Conservation (phyloP, 1,140 invertebrate species). For the Monochamus saltuarius region DNA sequence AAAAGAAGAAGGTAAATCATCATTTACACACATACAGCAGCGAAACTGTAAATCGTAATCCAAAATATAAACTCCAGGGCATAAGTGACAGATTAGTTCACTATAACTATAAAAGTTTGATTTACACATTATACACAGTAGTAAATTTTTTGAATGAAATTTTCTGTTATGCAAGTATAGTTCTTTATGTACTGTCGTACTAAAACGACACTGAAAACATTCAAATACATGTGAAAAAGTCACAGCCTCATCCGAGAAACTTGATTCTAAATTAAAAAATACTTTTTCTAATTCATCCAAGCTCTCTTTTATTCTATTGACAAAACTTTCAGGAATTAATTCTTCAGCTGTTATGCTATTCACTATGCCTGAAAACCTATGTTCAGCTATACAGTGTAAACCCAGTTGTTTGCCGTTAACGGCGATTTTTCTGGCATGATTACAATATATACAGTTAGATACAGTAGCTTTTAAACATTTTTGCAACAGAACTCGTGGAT, state of each 20-base stretch:
- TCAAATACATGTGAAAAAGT: constrained; percentile 69
- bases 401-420: constrained; percentile 78
- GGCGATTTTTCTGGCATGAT: constrained; percentile 77
- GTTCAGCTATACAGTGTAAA: constrained; percentile 74
- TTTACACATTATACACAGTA: constrained; percentile 83
- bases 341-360: constrained; percentile 73
- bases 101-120: constrained; percentile 82
- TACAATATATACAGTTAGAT: constrained; percentile 75
- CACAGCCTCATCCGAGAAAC: constrained; percentile 49
- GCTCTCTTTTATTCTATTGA: constrained; percentile 62
- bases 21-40: constrained; percentile 73
- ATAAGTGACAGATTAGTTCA: constrained; percentile 80
- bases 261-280: constrained; percentile 68
- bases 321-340: constrained; percentile 70
- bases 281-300: constrained; percentile 61
- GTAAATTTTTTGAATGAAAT: constrained; percentile 77
- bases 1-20: constrained; percentile 78
- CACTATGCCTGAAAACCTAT: constrained; percentile 71
- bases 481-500: constrained; percentile 68
- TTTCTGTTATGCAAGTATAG: constrained; percentile 80
- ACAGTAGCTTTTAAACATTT: constrained; percentile 69
- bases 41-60: constrained; percentile 66
- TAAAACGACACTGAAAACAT: constrained; percentile 80
- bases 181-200: constrained; percentile 75
- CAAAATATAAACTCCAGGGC: constrained; percentile 71